Conservation (phyloP, 2,888 invertebrate species). For the Drosophila atripex region DNA sequence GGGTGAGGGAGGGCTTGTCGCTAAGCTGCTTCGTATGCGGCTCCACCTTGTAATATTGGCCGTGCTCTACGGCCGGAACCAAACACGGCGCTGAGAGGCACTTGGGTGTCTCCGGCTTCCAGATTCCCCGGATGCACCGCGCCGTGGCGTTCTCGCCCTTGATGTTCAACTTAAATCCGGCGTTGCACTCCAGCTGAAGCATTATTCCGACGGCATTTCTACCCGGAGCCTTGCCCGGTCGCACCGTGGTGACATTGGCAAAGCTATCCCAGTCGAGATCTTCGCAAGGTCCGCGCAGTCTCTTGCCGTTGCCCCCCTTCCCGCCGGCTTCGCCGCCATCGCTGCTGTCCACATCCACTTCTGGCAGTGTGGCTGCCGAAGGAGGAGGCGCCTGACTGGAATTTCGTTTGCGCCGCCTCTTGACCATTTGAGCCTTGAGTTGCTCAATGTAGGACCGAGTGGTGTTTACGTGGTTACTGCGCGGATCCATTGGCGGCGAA, state of each 20-base stretch:
- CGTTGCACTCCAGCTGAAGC: slow-evolving; percentile 90
- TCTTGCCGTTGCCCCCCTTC: slow-evolving; percentile 65
- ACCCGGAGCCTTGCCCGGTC: slow-evolving; percentile 88
- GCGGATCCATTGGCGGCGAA: slow-evolving; percentile 9
- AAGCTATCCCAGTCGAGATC: slow-evolving; percentile 81
- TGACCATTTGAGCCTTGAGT: slow-evolving; percentile 80
- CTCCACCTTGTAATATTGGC: slow-evolving; percentile 86
- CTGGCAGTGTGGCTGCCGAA: slow-evolving; percentile 43
- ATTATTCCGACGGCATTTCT: slow-evolving; percentile 91
- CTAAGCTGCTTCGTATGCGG: slow-evolving; percentile 79
- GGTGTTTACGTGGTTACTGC: slow-evolving; percentile 38
- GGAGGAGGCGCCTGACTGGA: slow-evolving; percentile 41
- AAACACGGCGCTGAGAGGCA: slow-evolving; percentile 91
- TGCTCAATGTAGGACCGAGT: slow-evolving; percentile 70
- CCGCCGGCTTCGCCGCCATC: slow-evolving; percentile 59
- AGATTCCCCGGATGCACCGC: slow-evolving; percentile 92
- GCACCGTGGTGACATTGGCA: slow-evolving; percentile 87
- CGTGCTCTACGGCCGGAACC: slow-evolving; percentile 88
- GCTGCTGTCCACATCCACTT: slow-evolving; percentile 64
- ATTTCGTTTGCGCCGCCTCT: slow-evolving; percentile 71
- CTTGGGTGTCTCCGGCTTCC: slow-evolving; percentile 92
- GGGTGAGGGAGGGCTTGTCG: slow-evolving; percentile 77
- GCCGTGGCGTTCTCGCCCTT: slow-evolving; percentile 89
- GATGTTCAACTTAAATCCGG: slow-evolving; percentile 90
- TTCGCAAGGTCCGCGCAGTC: slow-evolving; percentile 87